Percentiles rank a stretch among this genome's conserved stretches.
These are phyloP conservation scores for Pedetes capensis DNA, from an alignment of 2,113 vertebrate genomes.

Conservation along the genomic window DNA sequence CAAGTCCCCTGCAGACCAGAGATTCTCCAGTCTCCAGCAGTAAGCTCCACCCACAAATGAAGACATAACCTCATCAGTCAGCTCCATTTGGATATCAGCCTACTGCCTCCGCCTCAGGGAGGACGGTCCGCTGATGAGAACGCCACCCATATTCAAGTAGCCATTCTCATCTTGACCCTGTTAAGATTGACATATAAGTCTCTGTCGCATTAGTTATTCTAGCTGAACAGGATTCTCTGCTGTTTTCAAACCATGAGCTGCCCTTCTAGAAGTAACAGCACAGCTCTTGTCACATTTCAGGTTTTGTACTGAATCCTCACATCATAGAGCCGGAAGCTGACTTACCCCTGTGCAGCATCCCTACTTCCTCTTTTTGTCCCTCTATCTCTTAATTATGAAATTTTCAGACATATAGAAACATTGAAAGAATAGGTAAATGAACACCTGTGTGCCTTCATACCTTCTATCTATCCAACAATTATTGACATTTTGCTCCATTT, in stretches of 20 bases:
- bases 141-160: neutral
- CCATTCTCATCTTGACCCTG: neutral
- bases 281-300: neutral
- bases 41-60: neutral
- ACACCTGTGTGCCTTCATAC: neutral
- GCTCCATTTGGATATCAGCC: neutral
- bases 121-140: neutral
- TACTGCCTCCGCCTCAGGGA: neutral
- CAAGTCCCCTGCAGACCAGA: neutral
- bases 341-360: neutral
- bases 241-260: neutral
- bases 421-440: neutral
- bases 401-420: slow-evolving; percentile 1
- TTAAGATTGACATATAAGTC: neutral
- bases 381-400: neutral
- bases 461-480: neutral
- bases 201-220: neutral
- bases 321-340: neutral
- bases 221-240: neutral
- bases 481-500: neutral
- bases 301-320: neutral
- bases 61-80: neutral
- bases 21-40: neutral
- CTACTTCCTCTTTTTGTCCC: neutral
- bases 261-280: neutral